These are phyloP conservation scores for Eidolon dupreanum DNA, from an alignment of 2,797 vertebrate species.

Conservation along the genomic window DNA sequence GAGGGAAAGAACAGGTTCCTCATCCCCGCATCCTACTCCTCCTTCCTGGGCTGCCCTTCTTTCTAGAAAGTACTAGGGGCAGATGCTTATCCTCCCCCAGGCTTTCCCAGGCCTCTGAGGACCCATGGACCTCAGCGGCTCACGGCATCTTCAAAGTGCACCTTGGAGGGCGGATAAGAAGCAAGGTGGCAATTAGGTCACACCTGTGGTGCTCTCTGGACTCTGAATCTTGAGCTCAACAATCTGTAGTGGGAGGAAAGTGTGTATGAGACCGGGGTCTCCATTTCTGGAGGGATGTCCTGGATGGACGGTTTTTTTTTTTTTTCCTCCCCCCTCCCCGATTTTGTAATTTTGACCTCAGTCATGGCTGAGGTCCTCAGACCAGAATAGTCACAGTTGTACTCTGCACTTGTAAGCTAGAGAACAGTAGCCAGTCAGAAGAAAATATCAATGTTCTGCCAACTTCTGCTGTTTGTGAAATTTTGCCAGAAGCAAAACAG, in stretches of 20 bases:
- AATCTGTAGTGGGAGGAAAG: not conserved
- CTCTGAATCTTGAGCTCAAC: not conserved
- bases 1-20: not conserved
- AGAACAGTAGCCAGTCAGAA: slow-evolving; percentile 72
- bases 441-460: slow-evolving; percentile 69
- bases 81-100: too few relatives aligned
- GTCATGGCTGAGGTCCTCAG: not conserved
- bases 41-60: not conserved
- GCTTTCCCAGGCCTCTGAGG: not conserved
- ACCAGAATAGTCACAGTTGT: not conserved
- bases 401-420: slow-evolving; percentile 16
- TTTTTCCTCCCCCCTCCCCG: not conserved
- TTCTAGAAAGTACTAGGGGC: not conserved
- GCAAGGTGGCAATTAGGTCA: not conserved
- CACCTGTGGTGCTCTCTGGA: not conserved
- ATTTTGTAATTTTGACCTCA: slow-evolving; percentile 1
- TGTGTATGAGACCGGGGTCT: not conserved
- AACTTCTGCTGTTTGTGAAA: slow-evolving; percentile 69
- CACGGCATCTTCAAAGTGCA: not conserved
- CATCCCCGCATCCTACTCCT: not conserved
- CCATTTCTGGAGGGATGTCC: not conserved
- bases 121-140: not conserved
- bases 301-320: not conserved
- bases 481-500: slow-evolving; percentile 78
- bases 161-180: not conserved